phyloP scores from a whole-genome alignment of 2,113 vertebrate species.

The Chrysochloris asiatica region DNA sequence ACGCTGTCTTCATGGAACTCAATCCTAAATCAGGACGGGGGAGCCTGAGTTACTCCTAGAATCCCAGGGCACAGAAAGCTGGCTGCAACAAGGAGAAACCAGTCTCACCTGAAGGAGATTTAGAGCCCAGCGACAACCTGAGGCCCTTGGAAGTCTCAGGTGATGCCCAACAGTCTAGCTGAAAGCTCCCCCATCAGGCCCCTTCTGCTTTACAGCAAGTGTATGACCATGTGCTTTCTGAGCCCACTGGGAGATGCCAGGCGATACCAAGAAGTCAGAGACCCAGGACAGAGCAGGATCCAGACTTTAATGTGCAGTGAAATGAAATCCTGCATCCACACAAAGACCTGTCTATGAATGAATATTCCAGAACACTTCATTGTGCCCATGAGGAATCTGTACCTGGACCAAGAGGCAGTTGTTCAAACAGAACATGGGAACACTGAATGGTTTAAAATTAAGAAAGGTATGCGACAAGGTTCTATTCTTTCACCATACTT shows the following conservation, averaged over 20 bases:
- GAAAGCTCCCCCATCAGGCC: too few relatives aligned
- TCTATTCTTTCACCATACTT: too few relatives aligned
- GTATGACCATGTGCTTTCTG: neutral
- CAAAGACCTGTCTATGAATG: accelerated
- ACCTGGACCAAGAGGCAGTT: too few relatives aligned
- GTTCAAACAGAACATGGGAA: too few relatives aligned
- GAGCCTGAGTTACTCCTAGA: accelerated
- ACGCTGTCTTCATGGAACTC: accelerated
- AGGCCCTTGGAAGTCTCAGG: neutral
- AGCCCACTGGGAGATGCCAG: neutral
- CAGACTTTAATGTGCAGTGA: neutral
- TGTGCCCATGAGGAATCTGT: too few relatives aligned
- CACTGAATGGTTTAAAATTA: too few relatives aligned
- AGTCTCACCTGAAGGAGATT: neutral
- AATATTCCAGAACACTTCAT: accelerated
- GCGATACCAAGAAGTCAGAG: neutral
- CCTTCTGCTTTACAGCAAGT: neutral
- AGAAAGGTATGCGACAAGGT: too few relatives aligned
- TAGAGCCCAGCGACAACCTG: neutral
- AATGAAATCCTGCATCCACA: accelerated
- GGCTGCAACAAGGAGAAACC: neutral
- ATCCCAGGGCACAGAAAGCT: accelerated
- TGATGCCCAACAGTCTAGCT: neutral
- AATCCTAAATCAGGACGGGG: neutral
- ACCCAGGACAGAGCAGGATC: neutral